Evolutionary conservation across 2,797 vertebrate genomes (phyloP), one percentile per base, ranked within the genome.

Genomic region (Apodemus agrarius): DNA sequence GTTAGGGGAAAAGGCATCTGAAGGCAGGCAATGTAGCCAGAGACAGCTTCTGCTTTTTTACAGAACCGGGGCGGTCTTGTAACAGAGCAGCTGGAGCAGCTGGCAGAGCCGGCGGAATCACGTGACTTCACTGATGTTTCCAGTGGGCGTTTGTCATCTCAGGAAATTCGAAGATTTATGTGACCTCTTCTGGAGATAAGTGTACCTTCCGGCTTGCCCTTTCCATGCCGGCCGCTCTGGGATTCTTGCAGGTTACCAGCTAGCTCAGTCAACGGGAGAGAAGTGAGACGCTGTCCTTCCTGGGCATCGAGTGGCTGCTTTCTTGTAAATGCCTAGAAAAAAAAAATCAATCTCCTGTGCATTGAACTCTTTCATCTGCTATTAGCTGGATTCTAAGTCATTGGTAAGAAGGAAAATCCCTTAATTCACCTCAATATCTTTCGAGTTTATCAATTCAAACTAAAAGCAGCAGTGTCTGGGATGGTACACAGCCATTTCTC

Each of bases 361-460:
- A 79, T 82, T 82, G 82, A 69, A 76, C 65, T 83, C 84, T 94
- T 94, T 93, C 49, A 90, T 96, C 81, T 76, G 69, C 94, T 69
- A 49, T 84, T 63, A 84, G 63, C 69, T 89, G 46, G 49, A 57
- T 76, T 63, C 87, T 69, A 90, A 84, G 85, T 92, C 90, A 96
- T 88, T 93, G 65, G 94, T 96, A 75, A 93, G 69, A 89, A 13
- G 78, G 63, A 91, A 86, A 95, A 85, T 49, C 59, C n/a, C 31
- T 88, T 69, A 86, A 91, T 83, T 65, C 76, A 52, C 75, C 67
- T 87, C 80, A 76, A 61, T 78, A 65, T 65, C 57, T 69, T 40
- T 0, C 46, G 79, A 69, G 40, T 75, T 92, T 92, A 80, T 90
- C 88, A 79, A 72, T 67, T 49, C 49, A 63, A 72, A 88, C 85